Percentiles rank a stretch among this genome's conserved stretches.
Conservation (phyloP, 2,113 vertebrate species). For the Malurus alboscapulatus region DNA sequence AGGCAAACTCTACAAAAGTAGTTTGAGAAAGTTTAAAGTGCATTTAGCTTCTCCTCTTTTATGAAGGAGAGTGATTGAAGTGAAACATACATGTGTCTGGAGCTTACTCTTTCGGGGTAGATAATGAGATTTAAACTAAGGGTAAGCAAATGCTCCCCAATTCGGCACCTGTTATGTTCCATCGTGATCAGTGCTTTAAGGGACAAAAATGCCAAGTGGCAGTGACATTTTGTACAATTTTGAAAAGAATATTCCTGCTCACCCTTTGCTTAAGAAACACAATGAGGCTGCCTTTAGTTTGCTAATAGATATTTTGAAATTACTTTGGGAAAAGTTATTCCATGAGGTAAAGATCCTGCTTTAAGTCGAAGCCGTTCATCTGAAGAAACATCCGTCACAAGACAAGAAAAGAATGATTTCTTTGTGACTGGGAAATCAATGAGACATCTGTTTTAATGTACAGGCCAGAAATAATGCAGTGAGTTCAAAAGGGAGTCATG, state of each 20-base stretch:
- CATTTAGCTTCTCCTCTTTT: background rate
- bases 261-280: background rate
- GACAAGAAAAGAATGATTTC: slow-evolving; percentile 58
- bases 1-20: background rate
- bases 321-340: slow-evolving; percentile 36
- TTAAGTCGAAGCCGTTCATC: slow-evolving; percentile 25
- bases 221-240: background rate
- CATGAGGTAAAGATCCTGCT: slow-evolving; percentile 42
- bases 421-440: slow-evolving; percentile 61
- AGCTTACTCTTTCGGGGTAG: background rate
- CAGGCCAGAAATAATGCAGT: slow-evolving; percentile 36
- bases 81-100: background rate
- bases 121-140: background rate
- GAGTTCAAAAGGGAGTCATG: slow-evolving; percentile 34
- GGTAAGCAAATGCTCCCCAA: background rate
- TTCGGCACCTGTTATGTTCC: background rate
- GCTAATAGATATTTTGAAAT: slow-evolving; percentile 29
- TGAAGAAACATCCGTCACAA: slow-evolving; percentile 48
- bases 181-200: fast-evolving
- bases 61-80: background rate
- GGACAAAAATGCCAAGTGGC: background rate
- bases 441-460: slow-evolving; percentile 65
- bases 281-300: background rate
- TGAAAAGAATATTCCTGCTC: background rate
- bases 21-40: background rate